Evolutionary conservation across 2,113 vertebrate genomes (phyloP).

Genomic region (Psittacara wagleri): DNA sequence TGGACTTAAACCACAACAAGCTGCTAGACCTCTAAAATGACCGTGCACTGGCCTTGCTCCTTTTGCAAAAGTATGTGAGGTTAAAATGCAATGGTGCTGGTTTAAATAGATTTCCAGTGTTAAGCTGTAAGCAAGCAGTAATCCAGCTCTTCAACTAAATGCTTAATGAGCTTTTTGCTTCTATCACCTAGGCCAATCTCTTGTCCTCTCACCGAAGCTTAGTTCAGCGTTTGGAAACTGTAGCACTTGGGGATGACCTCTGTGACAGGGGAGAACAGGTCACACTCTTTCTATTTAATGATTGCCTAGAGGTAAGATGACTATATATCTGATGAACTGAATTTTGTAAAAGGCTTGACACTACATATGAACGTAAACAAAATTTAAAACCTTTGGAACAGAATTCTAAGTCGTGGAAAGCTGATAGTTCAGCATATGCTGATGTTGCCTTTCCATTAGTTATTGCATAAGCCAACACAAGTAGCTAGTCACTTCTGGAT

Average conservation of each 20-base stretch:
- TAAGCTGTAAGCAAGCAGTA: background rate
- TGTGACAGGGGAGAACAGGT: conserved; percentile 96
- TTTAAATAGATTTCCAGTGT: conserved; percentile 39
- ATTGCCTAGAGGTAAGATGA: conserved; percentile 91
- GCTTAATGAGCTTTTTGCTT: conserved; percentile 49
- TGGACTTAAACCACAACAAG: too few species aligned
- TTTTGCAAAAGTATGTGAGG: background rate
- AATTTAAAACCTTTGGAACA: background rate
- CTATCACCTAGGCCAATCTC: conserved; percentile 86
- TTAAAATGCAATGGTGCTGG: background rate
- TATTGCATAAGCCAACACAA: background rate
- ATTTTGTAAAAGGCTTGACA: background rate
- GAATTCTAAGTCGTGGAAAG: background rate
- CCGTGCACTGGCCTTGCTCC: background rate
- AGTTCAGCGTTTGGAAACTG: conserved; percentile 89
- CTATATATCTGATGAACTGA: background rate
- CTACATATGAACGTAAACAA: background rate
- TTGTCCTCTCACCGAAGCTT: conserved; percentile 95
- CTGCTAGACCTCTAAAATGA: background rate
- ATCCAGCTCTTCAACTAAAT: conserved; percentile 13
- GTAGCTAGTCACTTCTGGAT: background rate
- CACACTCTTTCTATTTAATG: conserved; percentile 96
- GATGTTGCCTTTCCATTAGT: background rate
- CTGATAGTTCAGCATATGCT: background rate
- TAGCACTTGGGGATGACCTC: conserved; percentile 90